Evolutionary conservation across 53 echinoderm and acorn worm genomes (phyloP), one percentile per base, ranked within the genome.

Genomic region (Hippasteria phrygiana): DNA sequence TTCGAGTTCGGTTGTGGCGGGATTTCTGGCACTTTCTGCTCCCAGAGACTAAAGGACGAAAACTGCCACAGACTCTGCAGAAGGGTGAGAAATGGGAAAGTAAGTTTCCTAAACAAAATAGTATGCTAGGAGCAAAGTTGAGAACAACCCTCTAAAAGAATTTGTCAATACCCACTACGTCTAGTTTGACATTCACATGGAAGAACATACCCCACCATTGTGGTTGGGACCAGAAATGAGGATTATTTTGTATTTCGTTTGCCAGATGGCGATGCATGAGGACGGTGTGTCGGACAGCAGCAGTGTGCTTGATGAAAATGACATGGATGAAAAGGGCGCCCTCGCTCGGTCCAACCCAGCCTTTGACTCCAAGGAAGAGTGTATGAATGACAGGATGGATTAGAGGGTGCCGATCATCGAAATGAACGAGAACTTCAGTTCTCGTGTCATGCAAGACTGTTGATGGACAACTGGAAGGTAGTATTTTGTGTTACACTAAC

Each of bases 61-160:
- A 87, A 67, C 87, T 94, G 18, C 94, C 94, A 0, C 80, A 94
- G 76, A 94, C 94, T 17, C 63, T 94, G n/a, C 87, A 41, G 94
- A 94, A 66, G 94, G 89, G 10, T 91, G 91, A 38, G 51, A 73
- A 35, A 91, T 94, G 74, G 91, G 91, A 67, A 91, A 73, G 94
- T 94, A 89, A 78, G 90, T 89, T 55, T 17, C 11, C 55, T 55
- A 55, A 16, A 6, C n/a, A n/a, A n/a, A n/a, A n/a, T n/a, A n/a
- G n/a, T n/a, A n/a, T n/a, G n/a, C n/a, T n/a, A n/a, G n/a, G n/a
- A n/a, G n/a, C n/a, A n/a, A n/a, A n/a, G n/a, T n/a, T n/a, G n/a
- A n/a, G n/a, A n/a, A n/a, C n/a, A n/a, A n/a, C n/a, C n/a, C n/a
- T n/a, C n/a, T n/a, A n/a, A n/a, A n/a, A n/a, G n/a, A n/a, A n/a